Percentiles rank a stretch among this genome's conserved stretches.
Evolutionary conservation across 35 echinoderm and acorn worm species (phyloP).

Genomic region (Ophioderma brevispina): DNA sequence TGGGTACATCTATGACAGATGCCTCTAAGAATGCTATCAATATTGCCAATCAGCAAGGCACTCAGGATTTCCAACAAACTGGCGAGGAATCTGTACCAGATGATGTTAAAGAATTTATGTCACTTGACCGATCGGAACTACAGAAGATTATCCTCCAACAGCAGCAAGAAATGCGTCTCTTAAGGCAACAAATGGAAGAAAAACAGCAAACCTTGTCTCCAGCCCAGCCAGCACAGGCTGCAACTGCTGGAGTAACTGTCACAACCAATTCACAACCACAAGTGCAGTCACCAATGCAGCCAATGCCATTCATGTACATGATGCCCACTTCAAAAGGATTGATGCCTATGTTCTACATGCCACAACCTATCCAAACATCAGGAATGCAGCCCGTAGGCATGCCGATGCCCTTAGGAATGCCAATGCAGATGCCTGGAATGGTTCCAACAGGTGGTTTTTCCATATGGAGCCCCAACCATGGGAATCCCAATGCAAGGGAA

Average conservation of each 20-base stretch:
- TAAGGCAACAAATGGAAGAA: constrained; percentile 62
- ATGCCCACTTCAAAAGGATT: constrained; percentile 46
- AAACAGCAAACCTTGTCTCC: constrained; percentile 21
- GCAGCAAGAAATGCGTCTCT: constrained; percentile 64
- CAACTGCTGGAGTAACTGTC: not conserved
- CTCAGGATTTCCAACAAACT: not conserved
- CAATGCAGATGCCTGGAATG: constrained; percentile 47
- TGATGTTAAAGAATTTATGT: constrained; percentile 61
- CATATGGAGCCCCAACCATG: constrained; percentile 31
- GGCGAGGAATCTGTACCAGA: constrained; percentile 46
- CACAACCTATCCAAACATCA: not conserved
- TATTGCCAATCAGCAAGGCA: not conserved
- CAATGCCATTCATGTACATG: constrained; percentile 69
- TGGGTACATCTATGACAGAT: not conserved
- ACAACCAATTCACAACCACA: not conserved
- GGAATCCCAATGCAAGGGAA: constrained; percentile 60
- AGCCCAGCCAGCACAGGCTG: not conserved
- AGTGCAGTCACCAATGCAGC: constrained; percentile 7
- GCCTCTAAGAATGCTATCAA: constrained; percentile 2
- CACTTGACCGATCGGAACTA: constrained; percentile 40
- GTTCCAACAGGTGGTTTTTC: constrained; percentile 38
- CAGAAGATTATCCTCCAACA: constrained; percentile 74
- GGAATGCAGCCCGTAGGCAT: constrained; percentile 40
- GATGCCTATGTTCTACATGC: constrained; percentile 68
- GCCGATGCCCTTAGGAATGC: not conserved